Base-by-base conservation (phyloP, 2,797 vertebrate genomes). In the Arrhamphus sclerolepis region DNA sequence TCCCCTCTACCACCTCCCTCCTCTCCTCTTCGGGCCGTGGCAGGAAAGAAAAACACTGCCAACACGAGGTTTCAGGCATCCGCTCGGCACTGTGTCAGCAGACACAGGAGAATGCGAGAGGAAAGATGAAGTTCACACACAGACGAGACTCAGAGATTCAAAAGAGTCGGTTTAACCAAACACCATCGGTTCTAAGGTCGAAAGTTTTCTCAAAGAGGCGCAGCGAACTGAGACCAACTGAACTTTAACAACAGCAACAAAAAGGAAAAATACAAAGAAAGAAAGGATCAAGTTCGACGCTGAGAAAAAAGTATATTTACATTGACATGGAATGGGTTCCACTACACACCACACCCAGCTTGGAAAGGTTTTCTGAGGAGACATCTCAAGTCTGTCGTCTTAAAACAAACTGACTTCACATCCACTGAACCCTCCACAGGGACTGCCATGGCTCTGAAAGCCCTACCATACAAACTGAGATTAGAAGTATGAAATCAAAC, bases 41-140 rank as follows among this genome's bases (percentile, higher is more conserved):
- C 16, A 41, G 52, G 56, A 71, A 78, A 56, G 70, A 81, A 75
- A 56, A 65, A 52, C 3, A 5, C 64, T 77, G 75, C 66, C 75
- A 80, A 66, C 13, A 55, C 72, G 79, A 67, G 67, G 74, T 70
- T 71, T 76, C 65, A 40, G 56, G 73, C 66, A 77, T 72, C 72
- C 69, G 38, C 66, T 72, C 47, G 56, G 68, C 72, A 65, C 66
- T 19, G 62, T 63, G 76, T 75, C 62, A 75, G 75, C 62, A 76
- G 58, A 80, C 62, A 65, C 11, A n/a, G 66, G 54, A 78, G 61
- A 73, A 63, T 62, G 64, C 61, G 66, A 67, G 68, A 56, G 62
- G 56, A 59, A 49, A 58, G 64, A 69, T 56, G 43, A 62, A 75
- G 48, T 19, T 59, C 64, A 53, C 58, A 38, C 48, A 39, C 22